Evolutionary conservation across 2,888 invertebrate species (phyloP), one percentile per base, ranked within the genome.

Genomic region (Lacanobia wlatinum): DNA sequence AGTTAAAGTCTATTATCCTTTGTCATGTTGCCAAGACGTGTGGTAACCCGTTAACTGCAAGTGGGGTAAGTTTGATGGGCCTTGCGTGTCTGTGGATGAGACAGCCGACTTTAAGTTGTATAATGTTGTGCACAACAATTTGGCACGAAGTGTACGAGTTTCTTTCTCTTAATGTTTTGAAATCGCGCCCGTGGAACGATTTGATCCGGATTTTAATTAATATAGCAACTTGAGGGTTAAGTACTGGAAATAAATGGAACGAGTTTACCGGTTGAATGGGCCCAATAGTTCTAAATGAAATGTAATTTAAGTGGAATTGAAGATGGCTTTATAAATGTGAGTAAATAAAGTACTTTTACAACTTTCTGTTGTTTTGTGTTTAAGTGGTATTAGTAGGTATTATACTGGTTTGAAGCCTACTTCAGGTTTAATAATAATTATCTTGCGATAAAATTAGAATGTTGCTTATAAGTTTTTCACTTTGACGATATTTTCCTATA

Each of bases 51-150:
- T 87, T 87, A 84, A 86, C 81, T 83, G 80, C 82, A 84, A 85
- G 75, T 79, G 80, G 90, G 80, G 76, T 82, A 90, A 90, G 82
- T 90, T 89, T 88, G 87, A 89, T 90, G 86, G 85, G 84, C 69
- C 73, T 89, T 67, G 87, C 89, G 84, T 89, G 90, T 87, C 82
- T 83, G 84, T 80, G 84, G 86, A 77, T 74, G 69, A 84, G 87
- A 86, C 87, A 89, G 87, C 83, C 73, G 84, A 87, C 80, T 87
- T 80, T 79, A 78, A 84, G 80, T 84, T 80, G 70, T 75, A 75
- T 66, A 76, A 77, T 77, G 78, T 63, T 76, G 70, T 84, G 69
- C 73, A 68, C 62, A 75, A 64, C 70, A 72, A 84, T 76, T 87
- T 82, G 75, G 75, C 62, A 73, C 70, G 75, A 69, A 79, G 82